A percentile compares a stretch with the other conserved stretches of the same genome.
These are phyloP conservation scores for Neria commutata DNA, from an alignment of 2,888 invertebrate species.

Conservation along the genomic window DNA sequence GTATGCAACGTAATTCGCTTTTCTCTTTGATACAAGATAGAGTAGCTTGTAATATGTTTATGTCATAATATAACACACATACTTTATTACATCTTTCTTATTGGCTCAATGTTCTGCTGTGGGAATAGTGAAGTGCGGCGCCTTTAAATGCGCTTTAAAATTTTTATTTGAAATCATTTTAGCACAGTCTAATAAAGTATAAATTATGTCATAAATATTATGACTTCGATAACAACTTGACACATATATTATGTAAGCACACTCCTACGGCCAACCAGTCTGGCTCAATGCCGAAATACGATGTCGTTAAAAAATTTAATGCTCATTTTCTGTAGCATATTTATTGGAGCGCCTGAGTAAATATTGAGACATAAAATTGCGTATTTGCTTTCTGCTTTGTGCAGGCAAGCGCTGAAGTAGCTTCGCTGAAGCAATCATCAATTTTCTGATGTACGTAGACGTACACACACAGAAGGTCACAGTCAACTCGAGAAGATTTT, in stretches of 20 bases:
- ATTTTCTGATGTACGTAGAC: background rate
- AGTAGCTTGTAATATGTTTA: no score
- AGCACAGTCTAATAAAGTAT: conserved; percentile 18
- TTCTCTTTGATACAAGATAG: no score
- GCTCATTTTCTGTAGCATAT: background rate
- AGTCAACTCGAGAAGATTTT: conserved; percentile 38
- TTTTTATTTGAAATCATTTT: background rate
- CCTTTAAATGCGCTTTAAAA: conserved; percentile 21
- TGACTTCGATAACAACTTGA: conserved; percentile 13
- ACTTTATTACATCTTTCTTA: no score
- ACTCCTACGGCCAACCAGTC: background rate
- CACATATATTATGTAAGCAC: background rate
- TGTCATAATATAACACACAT: no score
- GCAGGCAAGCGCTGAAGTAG: background rate
- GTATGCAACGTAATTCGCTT: no score
- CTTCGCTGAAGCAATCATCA: background rate
- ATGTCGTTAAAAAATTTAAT: conserved; percentile 4
- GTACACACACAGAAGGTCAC: conserved; percentile 6
- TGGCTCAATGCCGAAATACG: background rate
- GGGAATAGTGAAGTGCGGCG: background rate
- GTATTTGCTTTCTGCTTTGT: background rate
- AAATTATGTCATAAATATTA: conserved; percentile 25
- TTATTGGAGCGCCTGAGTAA: conserved; percentile 1
- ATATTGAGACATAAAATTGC: conserved; percentile 19
- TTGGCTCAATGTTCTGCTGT: no score